Conservation (phyloP, 1,140 invertebrate genomes). For the Pogonomyrmex barbatus region DNA sequence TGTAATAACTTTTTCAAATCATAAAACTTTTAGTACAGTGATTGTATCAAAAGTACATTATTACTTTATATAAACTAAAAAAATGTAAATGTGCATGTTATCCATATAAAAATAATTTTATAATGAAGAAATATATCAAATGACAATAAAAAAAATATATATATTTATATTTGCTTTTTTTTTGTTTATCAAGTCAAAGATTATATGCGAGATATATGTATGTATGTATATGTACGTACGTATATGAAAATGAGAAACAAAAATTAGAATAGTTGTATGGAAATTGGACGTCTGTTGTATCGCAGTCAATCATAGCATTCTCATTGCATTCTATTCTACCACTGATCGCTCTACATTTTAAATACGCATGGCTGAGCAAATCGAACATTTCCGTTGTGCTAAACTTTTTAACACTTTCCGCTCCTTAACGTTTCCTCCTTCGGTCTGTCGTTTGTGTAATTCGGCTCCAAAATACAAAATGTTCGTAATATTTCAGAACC, state of each 20-base stretch:
- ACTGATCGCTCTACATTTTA: slow-evolving; percentile 11
- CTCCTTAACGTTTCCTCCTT: not conserved
- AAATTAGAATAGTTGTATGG: slow-evolving; percentile 12
- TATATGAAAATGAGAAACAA: not conserved
- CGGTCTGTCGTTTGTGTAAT: not conserved
- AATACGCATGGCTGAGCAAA: slow-evolving; percentile 65
- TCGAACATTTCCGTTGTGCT: slow-evolving; percentile 59
- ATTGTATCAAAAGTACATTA: too few relatives aligned
- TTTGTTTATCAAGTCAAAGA: not conserved
- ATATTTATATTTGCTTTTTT: not conserved
- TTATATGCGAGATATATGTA: not conserved
- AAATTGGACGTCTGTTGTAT: slow-evolving; percentile 27
- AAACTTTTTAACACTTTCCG: slow-evolving; percentile 64
- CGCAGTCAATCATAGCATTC: slow-evolving; percentile 26
- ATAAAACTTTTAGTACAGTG: too few relatives aligned
- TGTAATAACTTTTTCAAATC: too few relatives aligned
- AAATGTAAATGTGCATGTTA: too few relatives aligned
- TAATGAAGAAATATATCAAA: too few relatives aligned
- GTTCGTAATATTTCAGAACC: not conserved
- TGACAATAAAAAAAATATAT: not conserved
- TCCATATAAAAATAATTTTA: too few relatives aligned
- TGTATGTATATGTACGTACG: not conserved
- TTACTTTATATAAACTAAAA: too few relatives aligned
- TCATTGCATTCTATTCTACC: not conserved
- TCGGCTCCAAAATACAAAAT: not conserved